A percentile compares a stretch with the other conserved stretches of the same genome.
These are phyloP conservation scores for Poeciliopsis gracilis DNA, from an alignment of 2,797 vertebrate genomes.

Conservation along the genomic window DNA sequence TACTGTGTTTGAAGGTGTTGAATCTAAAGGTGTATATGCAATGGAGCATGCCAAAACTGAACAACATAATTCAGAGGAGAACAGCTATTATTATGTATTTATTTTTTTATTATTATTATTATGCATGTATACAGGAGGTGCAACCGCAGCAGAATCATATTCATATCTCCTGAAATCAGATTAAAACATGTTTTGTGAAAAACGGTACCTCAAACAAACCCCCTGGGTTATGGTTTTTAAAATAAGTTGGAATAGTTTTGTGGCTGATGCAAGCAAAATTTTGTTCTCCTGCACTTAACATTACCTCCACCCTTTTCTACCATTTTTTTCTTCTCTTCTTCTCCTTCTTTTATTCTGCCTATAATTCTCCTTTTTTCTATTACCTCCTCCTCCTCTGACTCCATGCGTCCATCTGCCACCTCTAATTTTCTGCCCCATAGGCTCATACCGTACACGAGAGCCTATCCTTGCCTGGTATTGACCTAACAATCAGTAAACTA, in stretches of 20 bases:
- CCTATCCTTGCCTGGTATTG: slow-evolving; percentile 81
- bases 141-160: neutral
- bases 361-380: slow-evolving; percentile 20
- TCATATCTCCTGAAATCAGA: neutral
- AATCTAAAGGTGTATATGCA: neutral
- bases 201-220: neutral
- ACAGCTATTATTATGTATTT: neutral
- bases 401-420: slow-evolving; percentile 41
- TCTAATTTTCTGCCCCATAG: slow-evolving; percentile 58
- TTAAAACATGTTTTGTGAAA: neutral
- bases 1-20: neutral
- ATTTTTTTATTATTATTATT: neutral
- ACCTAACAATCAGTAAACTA: slow-evolving; percentile 77
- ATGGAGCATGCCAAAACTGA: neutral
- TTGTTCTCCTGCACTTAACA: slow-evolving; percentile 65
- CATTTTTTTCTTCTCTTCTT: slow-evolving; percentile 54
- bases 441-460: slow-evolving; percentile 78
- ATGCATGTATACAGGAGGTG: neutral
- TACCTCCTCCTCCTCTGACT: slow-evolving; percentile 35
- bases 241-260: slow-evolving; percentile 53
- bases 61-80: neutral
- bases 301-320: slow-evolving; percentile 57
- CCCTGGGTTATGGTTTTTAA: slow-evolving; percentile 30
- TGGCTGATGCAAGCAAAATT: slow-evolving; percentile 57
- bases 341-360: slow-evolving; percentile 45